Evolutionary conservation across 53 echinoderm and acorn worm genomes (phyloP), one percentile per base, ranked within the genome.

Genomic region (Actinopyga echinites): DNA sequence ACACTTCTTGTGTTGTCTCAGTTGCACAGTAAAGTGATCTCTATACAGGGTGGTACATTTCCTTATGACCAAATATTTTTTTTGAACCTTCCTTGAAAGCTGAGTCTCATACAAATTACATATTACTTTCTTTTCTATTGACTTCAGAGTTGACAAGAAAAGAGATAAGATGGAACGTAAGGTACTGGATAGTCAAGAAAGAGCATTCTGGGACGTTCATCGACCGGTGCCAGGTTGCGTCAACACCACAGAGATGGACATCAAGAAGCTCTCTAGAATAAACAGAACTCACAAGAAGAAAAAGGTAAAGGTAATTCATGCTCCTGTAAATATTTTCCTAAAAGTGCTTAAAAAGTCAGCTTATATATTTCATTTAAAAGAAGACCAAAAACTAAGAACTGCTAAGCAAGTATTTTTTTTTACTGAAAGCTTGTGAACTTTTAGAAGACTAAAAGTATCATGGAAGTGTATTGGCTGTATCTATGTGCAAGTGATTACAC

Each of bases 141-240:
- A 24, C 15, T 30, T 69, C 38, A 95, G 96, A 73, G 96, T 95
- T 49, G 96, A 95, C 67, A 95, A 95, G 83, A 95, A 95, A 87
- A 88, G 96, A 40, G 96, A 95, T 69, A 95, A 95, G 82, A 95
- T 95, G 96, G 96, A 95, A 75, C 64, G 96, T 71, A 95, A 95
- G 74, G 96, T 95, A 34, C 81, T 95, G 57, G 96, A 95, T 75
- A 95, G 96, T 82, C 96, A 95, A 86, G 96, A 95, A 85, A 84
- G 96, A 80, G 96, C 96, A 25, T 95, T 95, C 85, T 95, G 96
- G 96, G 96, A 95, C 37, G 96, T 95, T 57, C 96, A 95, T 88
- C 81, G 96, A 65, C 96, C 96, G 13, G 96, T 95, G 31, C 96
- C 96, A 36, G 96, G 96, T 55, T 95, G 96, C 44, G 96, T 95